A percentile compares a stretch with the other conserved stretches of the same genome.
phyloP scores from a whole-genome alignment of 2,797 vertebrate genomes.

The Diglossa cyanea region DNA sequence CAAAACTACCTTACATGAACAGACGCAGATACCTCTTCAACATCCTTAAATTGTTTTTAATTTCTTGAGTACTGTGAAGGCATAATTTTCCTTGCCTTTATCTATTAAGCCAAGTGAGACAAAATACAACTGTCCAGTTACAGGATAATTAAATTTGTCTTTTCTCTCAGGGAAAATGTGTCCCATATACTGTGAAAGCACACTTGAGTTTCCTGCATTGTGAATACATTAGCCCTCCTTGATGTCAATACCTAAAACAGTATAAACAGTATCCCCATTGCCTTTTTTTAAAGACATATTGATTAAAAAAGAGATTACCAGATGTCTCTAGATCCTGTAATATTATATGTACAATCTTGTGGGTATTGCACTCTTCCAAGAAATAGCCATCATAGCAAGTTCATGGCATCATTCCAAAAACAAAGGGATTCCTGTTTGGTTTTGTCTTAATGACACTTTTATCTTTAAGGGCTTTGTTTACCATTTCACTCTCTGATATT shows the following conservation, averaged over 20 bases:
- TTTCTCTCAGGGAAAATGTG: not conserved
- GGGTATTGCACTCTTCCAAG: not conserved
- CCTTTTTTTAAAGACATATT: not conserved
- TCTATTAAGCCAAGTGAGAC: not conserved
- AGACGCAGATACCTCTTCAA: not conserved
- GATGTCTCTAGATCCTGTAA: not conserved
- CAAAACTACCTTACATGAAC: not conserved
- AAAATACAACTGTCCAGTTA: not conserved
- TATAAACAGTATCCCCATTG: not conserved
- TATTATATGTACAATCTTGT: not conserved
- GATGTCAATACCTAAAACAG: not conserved
- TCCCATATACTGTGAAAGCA: not conserved
- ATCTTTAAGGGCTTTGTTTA: not conserved
- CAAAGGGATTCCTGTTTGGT: not conserved
- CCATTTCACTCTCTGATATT: not conserved
- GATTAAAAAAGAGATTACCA: not conserved
- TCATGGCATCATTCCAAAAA: not conserved
- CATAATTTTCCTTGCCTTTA: not conserved
- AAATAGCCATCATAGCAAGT: not conserved
- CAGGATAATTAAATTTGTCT: not conserved
- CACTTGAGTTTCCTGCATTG: not conserved
- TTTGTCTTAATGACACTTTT: not conserved
- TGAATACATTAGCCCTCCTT: not conserved
- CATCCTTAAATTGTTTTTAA: not conserved
- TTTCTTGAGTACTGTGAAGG: not conserved